Percentiles rank a stretch among this genome's conserved stretches.
These are phyloP conservation scores for Lutraria lutraria DNA, from an alignment of 2,888 invertebrate species.

Conservation along the genomic window DNA sequence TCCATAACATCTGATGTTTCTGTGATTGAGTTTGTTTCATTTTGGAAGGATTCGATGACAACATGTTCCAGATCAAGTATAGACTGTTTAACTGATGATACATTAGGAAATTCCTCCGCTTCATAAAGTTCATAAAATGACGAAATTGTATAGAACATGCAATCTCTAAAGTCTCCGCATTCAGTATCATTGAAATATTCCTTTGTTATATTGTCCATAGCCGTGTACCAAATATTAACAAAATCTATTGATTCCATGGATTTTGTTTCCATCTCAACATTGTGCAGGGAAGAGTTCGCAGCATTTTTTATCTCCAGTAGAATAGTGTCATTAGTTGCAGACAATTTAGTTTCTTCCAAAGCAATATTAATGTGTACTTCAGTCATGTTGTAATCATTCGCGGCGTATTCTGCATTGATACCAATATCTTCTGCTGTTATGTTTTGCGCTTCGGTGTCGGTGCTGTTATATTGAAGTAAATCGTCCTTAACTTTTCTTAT, in stretches of 20 bases:
- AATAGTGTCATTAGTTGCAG: slow-evolving; percentile 35
- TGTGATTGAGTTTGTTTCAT: slow-evolving; percentile 11
- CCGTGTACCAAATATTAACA: slow-evolving; percentile 24
- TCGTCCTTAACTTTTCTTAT: neutral
- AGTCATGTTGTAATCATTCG: slow-evolving; percentile 47
- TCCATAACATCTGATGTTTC: slow-evolving; percentile 24
- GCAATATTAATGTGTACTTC: slow-evolving; percentile 16
- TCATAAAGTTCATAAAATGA: slow-evolving; percentile 48
- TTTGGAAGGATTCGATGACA: slow-evolving; percentile 41
- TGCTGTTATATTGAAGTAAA: neutral
- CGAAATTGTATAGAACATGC: slow-evolving; percentile 45
- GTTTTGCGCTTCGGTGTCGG: neutral
- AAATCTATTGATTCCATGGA: slow-evolving; percentile 37
- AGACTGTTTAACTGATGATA: slow-evolving; percentile 28
- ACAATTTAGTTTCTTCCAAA: slow-evolving; percentile 29
- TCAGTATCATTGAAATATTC: slow-evolving; percentile 38
- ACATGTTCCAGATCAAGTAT: slow-evolving; percentile 41
- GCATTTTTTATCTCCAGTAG: slow-evolving; percentile 33
- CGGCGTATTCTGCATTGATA: slow-evolving; percentile 35
- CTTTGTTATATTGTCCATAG: slow-evolving; percentile 38
- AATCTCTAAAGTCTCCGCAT: slow-evolving; percentile 52
- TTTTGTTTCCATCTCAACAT: slow-evolving; percentile 36
- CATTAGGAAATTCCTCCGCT: slow-evolving; percentile 40
- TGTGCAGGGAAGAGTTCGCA: slow-evolving; percentile 10
- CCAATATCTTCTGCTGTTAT: slow-evolving; percentile 40